These are phyloP conservation scores for Gastracanthus pulcherrimus DNA, from an alignment of 2,888 invertebrate species.

Conservation along the genomic window DNA sequence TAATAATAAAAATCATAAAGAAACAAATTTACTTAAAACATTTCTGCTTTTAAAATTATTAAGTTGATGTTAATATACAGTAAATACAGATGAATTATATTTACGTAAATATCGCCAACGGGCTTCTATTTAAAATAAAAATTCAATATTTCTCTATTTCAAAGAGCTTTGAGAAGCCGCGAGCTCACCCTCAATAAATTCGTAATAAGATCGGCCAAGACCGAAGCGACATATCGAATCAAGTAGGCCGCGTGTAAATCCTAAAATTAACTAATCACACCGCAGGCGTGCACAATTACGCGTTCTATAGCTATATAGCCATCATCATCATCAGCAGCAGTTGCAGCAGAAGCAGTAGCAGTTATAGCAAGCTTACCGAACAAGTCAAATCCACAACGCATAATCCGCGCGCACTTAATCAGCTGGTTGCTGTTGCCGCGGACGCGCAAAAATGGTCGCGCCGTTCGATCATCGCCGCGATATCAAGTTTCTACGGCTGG, in stretches of 20 bases:
- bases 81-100: too few species aligned
- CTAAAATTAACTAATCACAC: slow-evolving; percentile 50
- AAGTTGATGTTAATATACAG: too few species aligned
- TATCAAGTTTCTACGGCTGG: too few species aligned
- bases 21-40: too few species aligned
- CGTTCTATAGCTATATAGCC: not conserved
- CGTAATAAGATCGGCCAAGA: slow-evolving; percentile 15
- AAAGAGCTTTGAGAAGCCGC: too few species aligned
- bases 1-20: too few species aligned
- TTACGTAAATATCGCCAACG: too few species aligned
- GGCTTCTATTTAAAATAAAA: too few species aligned
- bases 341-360: too few species aligned
- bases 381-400: not conserved
- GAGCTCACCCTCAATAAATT: slow-evolving; percentile 3
- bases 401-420: not conserved
- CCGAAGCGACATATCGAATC: slow-evolving; percentile 21
- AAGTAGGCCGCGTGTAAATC: slow-evolving; percentile 44
- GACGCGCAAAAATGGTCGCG: not conserved
- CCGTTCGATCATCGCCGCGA: not conserved
- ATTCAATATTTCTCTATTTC: too few species aligned
- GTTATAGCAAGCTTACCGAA: not conserved
- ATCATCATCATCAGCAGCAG: too few species aligned
- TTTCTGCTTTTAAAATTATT: too few species aligned
- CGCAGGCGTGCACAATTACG: not conserved
- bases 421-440: not conserved